These are phyloP conservation scores for Drymonia ruficornis DNA, from an alignment of 2,888 invertebrate genomes.

Conservation along the genomic window DNA sequence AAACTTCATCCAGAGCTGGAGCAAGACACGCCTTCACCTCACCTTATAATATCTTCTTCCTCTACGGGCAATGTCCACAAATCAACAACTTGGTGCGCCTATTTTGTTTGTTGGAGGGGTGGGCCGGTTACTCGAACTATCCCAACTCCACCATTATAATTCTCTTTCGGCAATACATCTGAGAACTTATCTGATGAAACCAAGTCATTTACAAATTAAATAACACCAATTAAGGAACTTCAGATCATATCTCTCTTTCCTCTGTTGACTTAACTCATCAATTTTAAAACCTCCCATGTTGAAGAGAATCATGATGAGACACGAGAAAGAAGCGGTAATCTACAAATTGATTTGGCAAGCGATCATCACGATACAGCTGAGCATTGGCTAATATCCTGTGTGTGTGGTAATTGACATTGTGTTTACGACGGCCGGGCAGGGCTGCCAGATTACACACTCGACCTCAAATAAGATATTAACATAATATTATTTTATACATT, in stretches of 20 bases:
- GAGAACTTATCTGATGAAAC: neutral
- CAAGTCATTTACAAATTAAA: conserved; percentile 2
- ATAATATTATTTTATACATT: neutral
- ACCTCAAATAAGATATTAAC: conserved; percentile 1
- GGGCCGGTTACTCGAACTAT: too few species aligned
- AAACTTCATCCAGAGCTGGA: too few species aligned
- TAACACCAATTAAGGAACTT: neutral
- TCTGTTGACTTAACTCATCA: neutral
- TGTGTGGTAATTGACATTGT: conserved; percentile 34
- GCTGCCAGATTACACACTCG: conserved; percentile 11
- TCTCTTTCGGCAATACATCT: neutral
- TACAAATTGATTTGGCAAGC: conserved; percentile 26
- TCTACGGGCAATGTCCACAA: too few species aligned
- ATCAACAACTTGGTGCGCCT: too few species aligned
- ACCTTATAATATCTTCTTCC: too few species aligned
- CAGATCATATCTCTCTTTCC: conserved; percentile 3
- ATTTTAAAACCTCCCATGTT: neutral
- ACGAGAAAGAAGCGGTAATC: neutral
- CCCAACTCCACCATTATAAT: too few species aligned
- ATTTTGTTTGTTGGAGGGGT: too few species aligned
- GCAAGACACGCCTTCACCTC: too few species aligned
- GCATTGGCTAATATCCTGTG: conserved; percentile 37
- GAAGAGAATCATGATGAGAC: neutral
- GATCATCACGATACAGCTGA: conserved; percentile 27
- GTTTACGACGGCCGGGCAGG: conserved; percentile 23